Evolutionary conservation across 2,797 vertebrate species (phyloP), one percentile per base, ranked within the genome.

Genomic region (Paguma larvata): DNA sequence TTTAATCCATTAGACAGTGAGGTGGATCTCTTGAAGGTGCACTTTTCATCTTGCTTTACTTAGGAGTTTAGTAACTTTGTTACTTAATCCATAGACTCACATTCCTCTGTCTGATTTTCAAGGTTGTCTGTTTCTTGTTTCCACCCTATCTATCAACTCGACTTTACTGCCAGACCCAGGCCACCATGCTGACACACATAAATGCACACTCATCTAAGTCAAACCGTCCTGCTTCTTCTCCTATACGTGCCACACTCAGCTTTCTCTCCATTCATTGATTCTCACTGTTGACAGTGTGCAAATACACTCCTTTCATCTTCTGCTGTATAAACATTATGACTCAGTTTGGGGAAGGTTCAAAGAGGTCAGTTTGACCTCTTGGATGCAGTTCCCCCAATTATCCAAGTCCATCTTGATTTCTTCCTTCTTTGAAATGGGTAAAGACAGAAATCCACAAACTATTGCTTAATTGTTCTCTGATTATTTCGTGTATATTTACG

Each of bases 101-200:
- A 94, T 90, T 75, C 65, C 78, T 87, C 44, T 89, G 73, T 94
- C 32, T 80, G n/a, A 93, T 73, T 95, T 92, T 80, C 85, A 93
- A 94, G 91, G 91, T 82, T 80, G 62, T 88, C 77, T 94, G 1
- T 78, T 94, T 41, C 78, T 84, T 85, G 18, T 38, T 67, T 34
- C 6, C 19, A 62, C 9, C 10, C 53, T 70, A 32, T 78, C 8
- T 86, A 63, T 95, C 63, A 53, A 53, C 46, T 95, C 63, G 46
- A 53, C 46, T 75, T 56, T 51, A 53, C 19, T 62, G 48, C 3
- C 27, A 78, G 72, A n/a, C 41, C 44, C 32, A 44, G 23, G 62
- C 23, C 27, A 46, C 46, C 32, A 18, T 2, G 73, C 34, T 96
- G 15, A 79, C n/a, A 93, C 56, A 84, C 30, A 48, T 19, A 44